Percentiles rank a stretch among this genome's conserved stretches.
Conservation (phyloP, 2,888 invertebrate species). For the Euplagia quadripunctaria region DNA sequence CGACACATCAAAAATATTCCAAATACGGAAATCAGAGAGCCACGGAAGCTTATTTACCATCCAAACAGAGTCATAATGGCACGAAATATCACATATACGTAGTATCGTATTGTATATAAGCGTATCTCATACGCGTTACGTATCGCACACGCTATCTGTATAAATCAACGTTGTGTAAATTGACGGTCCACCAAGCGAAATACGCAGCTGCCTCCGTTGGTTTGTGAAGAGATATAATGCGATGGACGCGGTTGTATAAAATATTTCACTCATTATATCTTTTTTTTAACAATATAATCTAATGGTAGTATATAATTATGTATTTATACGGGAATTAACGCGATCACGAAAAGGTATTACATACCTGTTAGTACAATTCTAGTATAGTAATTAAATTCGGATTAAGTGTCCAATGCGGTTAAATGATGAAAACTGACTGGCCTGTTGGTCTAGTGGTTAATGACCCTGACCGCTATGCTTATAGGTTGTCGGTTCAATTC, state of each 20-base stretch:
- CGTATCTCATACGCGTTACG: constrained; percentile 54
- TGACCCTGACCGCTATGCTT: no score
- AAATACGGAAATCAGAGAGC: constrained; percentile 16
- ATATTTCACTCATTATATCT: no score
- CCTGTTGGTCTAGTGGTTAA: no score
- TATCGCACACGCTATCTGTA: constrained; percentile 58
- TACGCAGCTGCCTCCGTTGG: constrained; percentile 65
- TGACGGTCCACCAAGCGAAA: constrained; percentile 67
- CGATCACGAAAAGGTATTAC: no score
- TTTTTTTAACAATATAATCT: no score
- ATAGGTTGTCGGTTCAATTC: no score
- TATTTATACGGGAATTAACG: no score
- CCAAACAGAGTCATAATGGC: constrained; percentile 47
- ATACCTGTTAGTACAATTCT: no score
- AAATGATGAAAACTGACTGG: no score
- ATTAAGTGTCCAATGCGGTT: no score
- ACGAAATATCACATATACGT: constrained; percentile 38
- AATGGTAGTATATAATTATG: no score
- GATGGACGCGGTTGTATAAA: constrained; percentile 36
- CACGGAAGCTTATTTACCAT: constrained; percentile 18
- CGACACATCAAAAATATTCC: constrained; percentile 14
- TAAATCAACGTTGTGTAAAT: constrained; percentile 65
- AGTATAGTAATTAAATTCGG: no score
- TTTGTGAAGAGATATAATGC: constrained; percentile 26
- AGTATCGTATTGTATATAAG: constrained; percentile 18